Conservation (phyloP, 2,888 invertebrate genomes). For the Cerastoderma edule region DNA sequence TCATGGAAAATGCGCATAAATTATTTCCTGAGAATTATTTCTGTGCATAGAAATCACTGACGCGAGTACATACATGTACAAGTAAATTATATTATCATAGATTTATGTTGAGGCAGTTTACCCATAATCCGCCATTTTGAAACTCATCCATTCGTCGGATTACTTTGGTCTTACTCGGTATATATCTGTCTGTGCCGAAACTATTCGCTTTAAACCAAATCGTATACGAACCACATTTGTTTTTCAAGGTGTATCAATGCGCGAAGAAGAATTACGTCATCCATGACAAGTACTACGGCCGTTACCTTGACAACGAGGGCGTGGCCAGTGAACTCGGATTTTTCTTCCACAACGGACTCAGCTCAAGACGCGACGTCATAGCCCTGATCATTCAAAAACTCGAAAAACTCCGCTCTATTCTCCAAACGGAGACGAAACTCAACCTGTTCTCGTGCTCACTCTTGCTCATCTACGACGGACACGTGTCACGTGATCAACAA, state of each 20-base stretch:
- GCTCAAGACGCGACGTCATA: constrained; percentile 81
- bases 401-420: constrained; percentile 79
- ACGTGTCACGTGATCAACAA: background rate
- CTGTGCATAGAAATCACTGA: no score
- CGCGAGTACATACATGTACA: no score
- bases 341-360: constrained; percentile 85
- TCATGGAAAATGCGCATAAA: no score
- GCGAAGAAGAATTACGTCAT: constrained; percentile 84
- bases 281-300: constrained; percentile 85
- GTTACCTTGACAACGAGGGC: constrained; percentile 84
- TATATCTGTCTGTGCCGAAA: no score
- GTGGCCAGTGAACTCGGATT: constrained; percentile 84
- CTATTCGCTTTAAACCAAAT: no score
- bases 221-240: background rate
- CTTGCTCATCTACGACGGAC: constrained; percentile 85
- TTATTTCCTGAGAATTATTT: no score
- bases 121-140: no score
- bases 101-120: no score
- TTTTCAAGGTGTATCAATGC: constrained; percentile 84
- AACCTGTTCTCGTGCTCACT: constrained; percentile 86
- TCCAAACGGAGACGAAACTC: constrained; percentile 83
- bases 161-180: no score
- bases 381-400: constrained; percentile 82
- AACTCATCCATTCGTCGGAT: no score
- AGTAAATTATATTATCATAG: no score